Conservation (phyloP, 2,888 invertebrate species). For the Dynastes tityus region DNA sequence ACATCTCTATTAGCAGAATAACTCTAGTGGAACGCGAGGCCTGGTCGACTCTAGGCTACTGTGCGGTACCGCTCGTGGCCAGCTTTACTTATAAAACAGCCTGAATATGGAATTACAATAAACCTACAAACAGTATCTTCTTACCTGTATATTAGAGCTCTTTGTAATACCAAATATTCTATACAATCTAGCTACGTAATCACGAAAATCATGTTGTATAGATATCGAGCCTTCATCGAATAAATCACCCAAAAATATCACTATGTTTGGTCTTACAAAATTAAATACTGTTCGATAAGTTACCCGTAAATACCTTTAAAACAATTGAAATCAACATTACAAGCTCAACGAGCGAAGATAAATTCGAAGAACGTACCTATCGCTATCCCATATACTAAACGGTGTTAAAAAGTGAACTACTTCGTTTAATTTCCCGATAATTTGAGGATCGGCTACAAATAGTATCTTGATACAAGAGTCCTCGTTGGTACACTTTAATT, state of each 20-base stretch:
- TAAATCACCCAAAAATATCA: conserved; percentile 94
- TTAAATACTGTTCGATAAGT: conserved; percentile 83
- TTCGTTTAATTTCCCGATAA: conserved; percentile 88
- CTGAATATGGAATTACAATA: too few relatives aligned
- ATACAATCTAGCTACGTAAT: conserved; percentile 83
- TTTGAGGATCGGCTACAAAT: conserved; percentile 91
- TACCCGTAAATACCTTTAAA: conserved; percentile 81
- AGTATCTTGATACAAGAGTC: conserved; percentile 67
- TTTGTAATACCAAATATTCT: conserved; percentile 73
- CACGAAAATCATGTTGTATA: conserved; percentile 78
- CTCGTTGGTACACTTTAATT: conserved; percentile 62
- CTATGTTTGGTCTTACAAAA: conserved; percentile 85
- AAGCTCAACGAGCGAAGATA: background rate
- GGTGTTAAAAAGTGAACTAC: conserved; percentile 77
- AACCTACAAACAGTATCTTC: background rate
- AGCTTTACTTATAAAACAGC: too few relatives aligned
- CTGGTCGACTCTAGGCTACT: too few relatives aligned
- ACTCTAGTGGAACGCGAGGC: too few relatives aligned
- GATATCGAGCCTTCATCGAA: conserved; percentile 95
- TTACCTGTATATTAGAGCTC: conserved; percentile 26
- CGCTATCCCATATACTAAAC: conserved; percentile 89
- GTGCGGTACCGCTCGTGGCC: too few relatives aligned
- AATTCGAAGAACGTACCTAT: conserved; percentile 76
- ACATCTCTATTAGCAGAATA: too few relatives aligned
- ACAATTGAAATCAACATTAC: conserved; percentile 5